These are phyloP conservation scores for Spodoptera frugiperda DNA, from an alignment of 1,140 invertebrate genomes.

Conservation along the genomic window DNA sequence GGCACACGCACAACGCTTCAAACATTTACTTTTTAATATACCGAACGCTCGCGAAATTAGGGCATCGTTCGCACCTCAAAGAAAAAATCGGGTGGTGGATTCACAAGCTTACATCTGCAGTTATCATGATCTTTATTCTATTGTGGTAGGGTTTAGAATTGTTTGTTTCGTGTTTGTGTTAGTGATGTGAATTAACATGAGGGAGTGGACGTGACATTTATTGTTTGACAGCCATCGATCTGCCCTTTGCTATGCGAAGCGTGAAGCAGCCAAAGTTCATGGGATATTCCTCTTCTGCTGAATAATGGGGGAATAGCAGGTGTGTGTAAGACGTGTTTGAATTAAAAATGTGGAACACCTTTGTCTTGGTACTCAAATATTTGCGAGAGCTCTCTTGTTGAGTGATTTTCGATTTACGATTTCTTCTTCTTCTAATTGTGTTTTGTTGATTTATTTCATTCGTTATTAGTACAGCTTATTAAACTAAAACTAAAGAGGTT, in stretches of 20 bases:
- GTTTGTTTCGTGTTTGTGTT: constrained; percentile 23
- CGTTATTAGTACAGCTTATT: no score
- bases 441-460: no score
- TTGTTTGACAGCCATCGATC: constrained; percentile 85
- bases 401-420: neutral
- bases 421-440: no score
- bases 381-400: neutral
- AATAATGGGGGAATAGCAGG: constrained; percentile 48
- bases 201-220: constrained; percentile 83
- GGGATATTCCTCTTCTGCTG: constrained; percentile 53
- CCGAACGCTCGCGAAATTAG: constrained; percentile 72
- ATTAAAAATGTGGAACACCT: constrained; percentile 41
- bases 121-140: constrained; percentile 28
- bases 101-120: constrained; percentile 41
- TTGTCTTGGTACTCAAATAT: constrained; percentile 20
- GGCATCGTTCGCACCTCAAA: constrained; percentile 79
- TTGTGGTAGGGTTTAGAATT: constrained; percentile 15
- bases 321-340: constrained; percentile 44
- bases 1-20: constrained; percentile 43
- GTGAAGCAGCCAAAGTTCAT: constrained; percentile 76
- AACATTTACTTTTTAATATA: constrained; percentile 63
- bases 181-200: constrained; percentile 65
- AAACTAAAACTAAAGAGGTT: no score
- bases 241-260: constrained; percentile 80
- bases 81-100: constrained; percentile 70